Evolutionary conservation across 2,888 invertebrate species (phyloP), one percentile per base, ranked within the genome.

Genomic region (Rhamnusium bicolor): DNA sequence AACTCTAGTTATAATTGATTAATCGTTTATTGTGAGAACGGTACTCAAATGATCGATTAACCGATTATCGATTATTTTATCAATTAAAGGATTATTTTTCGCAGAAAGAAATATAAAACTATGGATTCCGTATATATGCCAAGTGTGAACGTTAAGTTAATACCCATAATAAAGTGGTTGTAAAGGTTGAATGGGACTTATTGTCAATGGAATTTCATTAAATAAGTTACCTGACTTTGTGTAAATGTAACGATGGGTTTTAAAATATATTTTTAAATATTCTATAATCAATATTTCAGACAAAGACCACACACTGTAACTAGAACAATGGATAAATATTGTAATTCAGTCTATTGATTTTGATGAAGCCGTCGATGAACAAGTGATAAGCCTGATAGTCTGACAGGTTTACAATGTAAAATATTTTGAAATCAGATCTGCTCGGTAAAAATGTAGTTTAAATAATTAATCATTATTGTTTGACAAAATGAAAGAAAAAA

Each of bases 351-450:
- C 71, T 73, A 73, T 73, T 79, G 82, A 80, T 77, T 77, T 77
- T 77, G 83, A 85, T 85, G 84, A 83, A 85, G 85, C 83, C 83
- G 82, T 84, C 83, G 86, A 86, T 86, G 80, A 83, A 84, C 82
- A 81, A 81, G 81, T 83, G 84, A 86, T 85, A 85, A 83, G 80
- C 79, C 75, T 80, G 78, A 80, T 80, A 77, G 80, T 79, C 78
- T 84, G 84, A 84, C 85, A 84, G 83, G 77, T 76, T 78, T 73
- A 82, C 83, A 82, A 81, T 84, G 84, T 84, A 82, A 82, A 83
- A 83, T 82, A 84, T 84, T 82, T 81, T 79, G 81, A 82, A 81
- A 83, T 79, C 82, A 81, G 83, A 83, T 83, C 82, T 81, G 74
- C 82, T 80, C 83, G 72, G 83, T 80, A 79, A 83, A 82, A 83